Conservation (phyloP, 2,888 invertebrate species). For the Balanococcus diminutus region DNA sequence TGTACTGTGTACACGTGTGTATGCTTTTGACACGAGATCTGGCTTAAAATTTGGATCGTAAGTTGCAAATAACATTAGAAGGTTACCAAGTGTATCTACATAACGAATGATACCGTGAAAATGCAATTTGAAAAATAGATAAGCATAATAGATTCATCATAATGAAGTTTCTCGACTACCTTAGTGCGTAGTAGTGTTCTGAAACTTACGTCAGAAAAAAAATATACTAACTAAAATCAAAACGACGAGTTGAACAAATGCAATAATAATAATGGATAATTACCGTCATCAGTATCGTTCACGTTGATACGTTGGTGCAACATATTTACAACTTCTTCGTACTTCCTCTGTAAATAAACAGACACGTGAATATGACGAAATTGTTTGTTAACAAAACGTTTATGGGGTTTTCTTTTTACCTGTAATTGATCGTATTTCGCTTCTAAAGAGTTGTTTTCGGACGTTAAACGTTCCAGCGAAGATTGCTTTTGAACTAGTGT, state of each 20-base stretch:
- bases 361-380: background rate
- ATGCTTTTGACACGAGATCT: background rate
- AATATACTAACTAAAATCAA: background rate
- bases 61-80: background rate
- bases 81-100: background rate
- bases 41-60: background rate
- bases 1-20: background rate
- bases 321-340: constrained; percentile 42
- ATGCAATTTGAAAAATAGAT: background rate
- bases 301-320: constrained; percentile 45
- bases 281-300: constrained; percentile 54
- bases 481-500: constrained; percentile 48
- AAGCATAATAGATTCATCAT: background rate
- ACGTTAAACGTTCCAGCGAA: constrained; percentile 20
- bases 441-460: constrained; percentile 20
- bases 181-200: background rate
- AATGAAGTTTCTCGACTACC: background rate
- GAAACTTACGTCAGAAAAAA: background rate
- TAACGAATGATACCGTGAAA: background rate
- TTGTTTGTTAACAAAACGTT: background rate
- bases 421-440: constrained; percentile 43
- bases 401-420: background rate
- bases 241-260: background rate
- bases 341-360: constrained; percentile 29
- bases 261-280: background rate